Conservation (phyloP, 2,888 invertebrate genomes). For the Polydrusus pterygomalis region DNA sequence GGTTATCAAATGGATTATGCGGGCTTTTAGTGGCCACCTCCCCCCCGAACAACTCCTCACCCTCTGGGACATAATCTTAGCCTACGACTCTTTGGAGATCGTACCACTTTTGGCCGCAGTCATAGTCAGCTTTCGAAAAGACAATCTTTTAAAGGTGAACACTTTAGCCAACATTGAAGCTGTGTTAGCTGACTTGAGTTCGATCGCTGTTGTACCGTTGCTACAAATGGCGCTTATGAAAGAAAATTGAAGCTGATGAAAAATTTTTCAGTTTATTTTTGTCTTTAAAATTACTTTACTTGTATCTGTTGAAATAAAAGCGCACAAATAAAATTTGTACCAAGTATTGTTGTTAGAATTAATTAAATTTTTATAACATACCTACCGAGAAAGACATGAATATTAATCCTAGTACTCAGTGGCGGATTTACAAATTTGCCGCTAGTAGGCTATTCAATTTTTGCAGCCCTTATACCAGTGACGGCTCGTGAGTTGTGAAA, state of each 20-base stretch:
- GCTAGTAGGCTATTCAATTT: too few species aligned
- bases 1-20: conserved; percentile 97
- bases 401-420: too few species aligned
- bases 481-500: too few species aligned
- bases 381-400: too few species aligned
- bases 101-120: conserved; percentile 90
- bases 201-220: conserved; percentile 89
- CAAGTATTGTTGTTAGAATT: too few species aligned
- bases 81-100: conserved; percentile 93
- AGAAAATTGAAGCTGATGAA: conserved; percentile 69
- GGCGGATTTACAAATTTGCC: too few species aligned
- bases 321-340: too few species aligned
- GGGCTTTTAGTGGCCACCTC: conserved; percentile 95
- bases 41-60: conserved; percentile 93
- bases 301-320: not conserved
- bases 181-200: conserved; percentile 90
- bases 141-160: conserved; percentile 85
- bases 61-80: conserved; percentile 94
- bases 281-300: too few species aligned
- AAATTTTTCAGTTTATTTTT: too few species aligned
- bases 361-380: too few species aligned
- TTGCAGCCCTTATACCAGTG: too few species aligned
- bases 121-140: conserved; percentile 89
- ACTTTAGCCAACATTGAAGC: conserved; percentile 89
- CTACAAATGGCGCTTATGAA: conserved; percentile 86